Evolutionary conservation across 2,113 vertebrate genomes (phyloP), one percentile per base, ranked within the genome.

Genomic region (Menura novaehollandiae): DNA sequence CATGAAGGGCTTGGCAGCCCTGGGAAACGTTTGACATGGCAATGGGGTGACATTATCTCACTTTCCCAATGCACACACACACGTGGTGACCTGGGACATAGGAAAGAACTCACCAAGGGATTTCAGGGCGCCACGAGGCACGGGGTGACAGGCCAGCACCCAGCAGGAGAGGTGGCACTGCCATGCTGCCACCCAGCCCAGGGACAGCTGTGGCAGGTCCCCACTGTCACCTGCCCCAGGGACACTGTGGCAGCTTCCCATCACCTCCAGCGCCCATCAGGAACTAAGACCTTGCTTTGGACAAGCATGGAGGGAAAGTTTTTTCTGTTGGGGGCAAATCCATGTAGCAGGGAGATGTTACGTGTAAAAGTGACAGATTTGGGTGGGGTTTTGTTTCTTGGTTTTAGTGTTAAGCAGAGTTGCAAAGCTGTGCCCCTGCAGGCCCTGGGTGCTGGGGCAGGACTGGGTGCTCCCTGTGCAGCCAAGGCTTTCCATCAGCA

Each of bases 211-310:
- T 1, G 5, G 3, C 35, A 16, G 6, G 43, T 41, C 39, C 26
- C 16, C 9, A 2, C 9, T 15, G 1, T 13, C 63, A 49, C 67
- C 26, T 1, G 10, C 2, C 33, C 33, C 33, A 11, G 72, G 60
- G 62, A 76, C 83, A 26, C 52, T 2, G 35, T 0, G 26, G 15
- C 75, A 11, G 15, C 28, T 19, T 14, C 37, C 26, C 4, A 0
- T 6, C 7, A 0, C 2, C 63, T 39, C 56, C 39, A 0, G 5
- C 0, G 1, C 35, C 32, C 13, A 0, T 32, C 16, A 1, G 4
- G 14, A 19, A 2, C 46, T 1, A 4, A n/a, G 37, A 4, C 5
- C 2, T 0, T 0, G 1, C 44, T 17, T 16, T 1, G 13, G n/a
- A 21, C 10, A 2, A 3, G 28, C 0, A 0, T 2, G 41, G 63